Evolutionary conservation across 2,113 vertebrate genomes (phyloP), one percentile per base, ranked within the genome.

Genomic region (Lepidothrix coronata): DNA sequence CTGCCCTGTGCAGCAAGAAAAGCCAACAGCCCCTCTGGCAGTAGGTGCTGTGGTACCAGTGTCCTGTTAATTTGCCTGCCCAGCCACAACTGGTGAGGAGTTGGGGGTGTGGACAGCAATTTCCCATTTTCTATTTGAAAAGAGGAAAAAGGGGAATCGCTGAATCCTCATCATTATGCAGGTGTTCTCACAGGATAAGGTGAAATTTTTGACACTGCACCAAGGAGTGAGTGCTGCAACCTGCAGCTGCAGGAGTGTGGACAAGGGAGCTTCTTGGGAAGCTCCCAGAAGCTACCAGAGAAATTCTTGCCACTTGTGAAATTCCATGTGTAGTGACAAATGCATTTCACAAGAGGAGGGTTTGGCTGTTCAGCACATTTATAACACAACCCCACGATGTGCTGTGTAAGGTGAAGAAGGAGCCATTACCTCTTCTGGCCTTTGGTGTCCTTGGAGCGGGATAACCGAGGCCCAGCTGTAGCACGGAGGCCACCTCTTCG

Each of bases 401-500:
- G 11, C 68, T 49, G 35, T 30, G 48, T 8, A 49, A 73, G 59
- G 48, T 39, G 25, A 68, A 48, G 52, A 16, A 89, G 67, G 41
- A 71, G 39, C 22, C 5, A 0, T 97, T 97, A 98, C 98, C 97
- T 97, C 89, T 98, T 98, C 66, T 98, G 98, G 82, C 97, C 98
- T 54, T 98, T 98, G 44, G 98, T 94, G 58, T 99, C 99, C 79
- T 98, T 99, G 33, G 98, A 98, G 59, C 99, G 98, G 83, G 99
- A 98, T 20, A 99, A 97, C 66, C 99, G 98, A 55, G 99, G 99
- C 37, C 99, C 99, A 19, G 99, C 99, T 33, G 99, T 99, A 1
- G 99, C 98, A n/a, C 99, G 98, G n/a, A 99, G 98, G 0, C 99
- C 99, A 2, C 99, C 99, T 98, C 99, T 98, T 82, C 97, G 98